Evolutionary conservation across 2,113 vertebrate genomes (phyloP).

Genomic region (Guaruba guarouba): DNA sequence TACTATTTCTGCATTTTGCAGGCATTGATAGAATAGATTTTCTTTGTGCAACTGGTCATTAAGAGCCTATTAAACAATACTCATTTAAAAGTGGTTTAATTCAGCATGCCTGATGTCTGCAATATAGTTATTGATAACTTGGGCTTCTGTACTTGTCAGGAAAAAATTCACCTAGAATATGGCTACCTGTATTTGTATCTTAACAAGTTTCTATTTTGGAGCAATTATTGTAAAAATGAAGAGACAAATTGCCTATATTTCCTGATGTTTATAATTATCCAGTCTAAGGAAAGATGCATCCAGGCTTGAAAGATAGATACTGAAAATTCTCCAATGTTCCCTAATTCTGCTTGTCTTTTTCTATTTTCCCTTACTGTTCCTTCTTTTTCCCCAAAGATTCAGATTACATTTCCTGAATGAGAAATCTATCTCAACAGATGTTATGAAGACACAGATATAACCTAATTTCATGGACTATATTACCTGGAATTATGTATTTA

Average conservation of each 20-base stretch:
- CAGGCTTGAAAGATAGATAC: not conserved
- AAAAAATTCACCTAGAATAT: not conserved
- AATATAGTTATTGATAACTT: not conserved
- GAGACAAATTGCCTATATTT: not conserved
- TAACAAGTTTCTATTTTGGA: rapidly evolving
- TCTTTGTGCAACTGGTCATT: not conserved
- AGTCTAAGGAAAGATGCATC: not conserved
- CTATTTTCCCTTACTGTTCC: rapidly evolving
- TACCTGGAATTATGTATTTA: not conserved
- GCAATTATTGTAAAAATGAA: not conserved
- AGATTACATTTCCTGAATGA: not conserved
- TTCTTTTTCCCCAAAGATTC: rapidly evolving
- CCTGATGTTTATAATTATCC: not conserved
- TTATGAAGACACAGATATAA: not conserved
- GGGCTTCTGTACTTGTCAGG: not conserved
- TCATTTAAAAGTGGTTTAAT: not conserved
- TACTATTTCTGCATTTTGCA: not conserved
- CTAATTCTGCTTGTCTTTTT: not conserved
- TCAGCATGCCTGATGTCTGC: not conserved
- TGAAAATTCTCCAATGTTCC: not conserved
- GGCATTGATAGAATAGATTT: not conserved
- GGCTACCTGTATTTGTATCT: not conserved
- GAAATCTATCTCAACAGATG: not conserved
- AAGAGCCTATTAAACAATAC: not conserved
- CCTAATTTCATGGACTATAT: not conserved